These are phyloP conservation scores for Lochmaea capreae DNA, from an alignment of 2,888 invertebrate species.

Conservation along the genomic window DNA sequence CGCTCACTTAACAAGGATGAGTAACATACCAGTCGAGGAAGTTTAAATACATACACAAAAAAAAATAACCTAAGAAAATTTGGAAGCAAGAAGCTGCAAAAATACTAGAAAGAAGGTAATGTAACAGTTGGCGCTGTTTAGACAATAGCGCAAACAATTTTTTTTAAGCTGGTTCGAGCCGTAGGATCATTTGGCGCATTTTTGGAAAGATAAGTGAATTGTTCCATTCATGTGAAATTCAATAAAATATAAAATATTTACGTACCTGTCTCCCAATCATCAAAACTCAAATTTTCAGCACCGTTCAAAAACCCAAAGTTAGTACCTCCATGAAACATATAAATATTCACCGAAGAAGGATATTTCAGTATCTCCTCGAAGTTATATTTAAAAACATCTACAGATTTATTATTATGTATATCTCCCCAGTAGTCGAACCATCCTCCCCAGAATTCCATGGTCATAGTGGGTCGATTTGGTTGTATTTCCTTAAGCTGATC, in stretches of 20 bases:
- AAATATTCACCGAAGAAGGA: conserved; percentile 81
- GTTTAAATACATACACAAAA: no score
- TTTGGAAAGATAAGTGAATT: no score
- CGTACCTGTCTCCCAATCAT: conserved; percentile 42
- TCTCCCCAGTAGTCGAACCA: conserved; percentile 71
- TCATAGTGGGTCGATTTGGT: conserved; percentile 68
- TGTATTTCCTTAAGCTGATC: conserved; percentile 63
- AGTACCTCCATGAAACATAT: conserved; percentile 93
- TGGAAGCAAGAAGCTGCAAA: no score
- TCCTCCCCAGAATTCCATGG: conserved; percentile 71
- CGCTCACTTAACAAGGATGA: no score
- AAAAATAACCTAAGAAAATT: no score
- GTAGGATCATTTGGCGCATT: no score
- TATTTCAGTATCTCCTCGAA: conserved; percentile 53
- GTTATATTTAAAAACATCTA: conserved; percentile 45
- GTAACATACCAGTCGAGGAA: no score
- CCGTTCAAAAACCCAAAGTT: conserved; percentile 79
- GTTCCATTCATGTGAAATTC: not conserved
- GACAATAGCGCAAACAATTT: no score
- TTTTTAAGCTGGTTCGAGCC: no score
- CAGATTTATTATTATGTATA: conserved; percentile 45
- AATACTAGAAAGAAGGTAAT: no score
- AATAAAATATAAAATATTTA: not conserved
- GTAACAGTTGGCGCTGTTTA: no score
- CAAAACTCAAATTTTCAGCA: conserved; percentile 43